Conservation (phyloP, 2,888 invertebrate species). For the Drosophila testacea region DNA sequence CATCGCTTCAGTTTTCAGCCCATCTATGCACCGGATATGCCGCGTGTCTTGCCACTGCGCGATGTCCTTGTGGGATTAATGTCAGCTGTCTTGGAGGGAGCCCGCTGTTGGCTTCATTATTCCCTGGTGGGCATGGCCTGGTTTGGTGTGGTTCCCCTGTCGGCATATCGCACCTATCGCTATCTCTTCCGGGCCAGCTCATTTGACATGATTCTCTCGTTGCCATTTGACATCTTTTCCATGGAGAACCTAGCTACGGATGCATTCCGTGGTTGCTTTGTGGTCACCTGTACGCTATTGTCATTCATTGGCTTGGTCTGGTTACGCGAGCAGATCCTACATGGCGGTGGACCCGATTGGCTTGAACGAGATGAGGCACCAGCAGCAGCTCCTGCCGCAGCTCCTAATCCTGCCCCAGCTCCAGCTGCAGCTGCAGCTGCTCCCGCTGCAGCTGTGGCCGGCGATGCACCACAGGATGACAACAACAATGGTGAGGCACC, state of each 20-base stretch:
- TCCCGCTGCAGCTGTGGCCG: background rate
- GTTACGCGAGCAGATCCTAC: slow-evolving; percentile 98
- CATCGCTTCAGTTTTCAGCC: slow-evolving; percentile 99
- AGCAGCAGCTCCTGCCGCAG: slow-evolving; percentile 46
- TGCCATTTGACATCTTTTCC: slow-evolving; percentile 96
- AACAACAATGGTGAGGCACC: slow-evolving; percentile 77
- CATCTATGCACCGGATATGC: slow-evolving; percentile 99
- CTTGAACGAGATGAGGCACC: slow-evolving; percentile 89
- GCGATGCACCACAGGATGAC: slow-evolving; percentile 84
- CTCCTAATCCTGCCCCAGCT: slow-evolving; percentile 44
- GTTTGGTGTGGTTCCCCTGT: slow-evolving; percentile 98
- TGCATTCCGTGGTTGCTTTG: slow-evolving; percentile 98
- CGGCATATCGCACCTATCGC: slow-evolving; percentile 97
- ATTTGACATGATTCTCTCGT: slow-evolving; percentile 91
- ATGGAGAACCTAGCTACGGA: slow-evolving; percentile 97
- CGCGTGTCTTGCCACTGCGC: slow-evolving; percentile 96
- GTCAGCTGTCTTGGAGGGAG: slow-evolving; percentile 95
- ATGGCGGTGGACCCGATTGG: slow-evolving; percentile 99
- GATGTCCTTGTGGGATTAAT: slow-evolving; percentile 96
- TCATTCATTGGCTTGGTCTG: slow-evolving; percentile 99
- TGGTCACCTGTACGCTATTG: slow-evolving; percentile 97
- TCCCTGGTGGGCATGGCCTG: slow-evolving; percentile 98
- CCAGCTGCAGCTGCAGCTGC: background rate
- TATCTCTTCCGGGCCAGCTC: slow-evolving; percentile 96
- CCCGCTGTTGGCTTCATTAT: slow-evolving; percentile 98